These are phyloP conservation scores for Ceriagrion tenellum DNA, from an alignment of 2,888 invertebrate genomes.

Conservation along the genomic window DNA sequence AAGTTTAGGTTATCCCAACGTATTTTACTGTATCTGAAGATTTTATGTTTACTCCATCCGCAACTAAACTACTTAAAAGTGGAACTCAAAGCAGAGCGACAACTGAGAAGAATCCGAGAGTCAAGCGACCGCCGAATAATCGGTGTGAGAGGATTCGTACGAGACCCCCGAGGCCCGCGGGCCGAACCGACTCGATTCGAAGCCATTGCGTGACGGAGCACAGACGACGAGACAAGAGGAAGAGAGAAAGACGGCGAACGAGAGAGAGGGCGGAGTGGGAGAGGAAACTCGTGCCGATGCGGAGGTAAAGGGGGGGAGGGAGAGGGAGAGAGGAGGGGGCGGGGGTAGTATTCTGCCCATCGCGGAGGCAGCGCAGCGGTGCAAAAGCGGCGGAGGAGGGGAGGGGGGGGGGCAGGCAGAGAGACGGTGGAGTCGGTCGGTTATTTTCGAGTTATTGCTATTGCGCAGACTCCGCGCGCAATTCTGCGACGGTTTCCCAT, in stretches of 20 bases:
- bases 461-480: slow-evolving; percentile 62
- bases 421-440: slow-evolving; percentile 10
- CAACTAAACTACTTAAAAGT: no score
- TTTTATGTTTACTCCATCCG: no score
- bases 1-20: no score
- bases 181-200: not conserved
- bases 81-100: no score
- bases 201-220: slow-evolving; percentile 21
- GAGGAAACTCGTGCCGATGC: not conserved
- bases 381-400: not conserved
- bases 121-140: no score
- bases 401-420: not conserved
- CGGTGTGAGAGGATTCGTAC: no score
- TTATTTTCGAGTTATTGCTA: slow-evolving; percentile 61
- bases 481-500: slow-evolving; percentile 51
- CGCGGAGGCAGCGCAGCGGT: not conserved
- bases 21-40: no score
- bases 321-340: not conserved
- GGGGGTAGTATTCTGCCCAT: not conserved
- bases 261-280: not conserved
- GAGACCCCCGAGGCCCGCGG: no score
- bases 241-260: not conserved
- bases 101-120: no score
- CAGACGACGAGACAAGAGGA: not conserved
- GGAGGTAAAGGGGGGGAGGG: not conserved